Percentiles rank a stretch among this genome's conserved stretches.
These are phyloP conservation scores for Apamea monoglypha DNA, from an alignment of 2,888 invertebrate species.

Conservation along the genomic window DNA sequence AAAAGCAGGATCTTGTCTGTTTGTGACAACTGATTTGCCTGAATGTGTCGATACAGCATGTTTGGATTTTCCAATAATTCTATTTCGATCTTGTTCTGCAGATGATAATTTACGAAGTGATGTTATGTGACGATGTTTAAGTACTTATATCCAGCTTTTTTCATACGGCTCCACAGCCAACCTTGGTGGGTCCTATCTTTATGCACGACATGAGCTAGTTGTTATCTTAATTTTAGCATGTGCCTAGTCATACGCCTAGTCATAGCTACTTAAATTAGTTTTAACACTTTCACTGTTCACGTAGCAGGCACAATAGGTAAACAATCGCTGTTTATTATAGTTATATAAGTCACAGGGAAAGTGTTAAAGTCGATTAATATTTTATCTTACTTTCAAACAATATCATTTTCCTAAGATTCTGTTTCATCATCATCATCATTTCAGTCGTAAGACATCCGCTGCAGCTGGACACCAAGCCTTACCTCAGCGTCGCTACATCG, in stretches of 20 bases:
- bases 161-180: not conserved
- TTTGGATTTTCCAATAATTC: not conserved
- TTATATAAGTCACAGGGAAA: not conserved
- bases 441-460: not conserved
- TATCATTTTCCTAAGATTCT: not conserved
- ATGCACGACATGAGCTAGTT: not conserved
- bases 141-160: not conserved
- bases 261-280: not conserved
- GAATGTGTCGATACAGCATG: not conserved
- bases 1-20: slow-evolving; percentile 47
- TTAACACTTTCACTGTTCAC: slow-evolving; percentile 5
- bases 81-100: not conserved
- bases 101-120: not conserved
- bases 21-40: slow-evolving; percentile 12
- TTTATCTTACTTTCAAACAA: not conserved
- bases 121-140: not conserved
- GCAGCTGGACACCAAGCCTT: not conserved
- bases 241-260: not conserved
- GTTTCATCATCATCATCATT: not conserved
- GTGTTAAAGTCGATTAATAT: not conserved
- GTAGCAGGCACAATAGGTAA: not conserved
- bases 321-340: slow-evolving; percentile 1
- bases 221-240: slow-evolving; percentile 1
- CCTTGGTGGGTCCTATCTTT: not conserved
- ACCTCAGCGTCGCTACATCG: not conserved